A percentile compares a stretch with the other conserved stretches of the same genome.
These are phyloP conservation scores for Lathronympha strigana DNA, from an alignment of 2,888 invertebrate species.

Conservation along the genomic window DNA sequence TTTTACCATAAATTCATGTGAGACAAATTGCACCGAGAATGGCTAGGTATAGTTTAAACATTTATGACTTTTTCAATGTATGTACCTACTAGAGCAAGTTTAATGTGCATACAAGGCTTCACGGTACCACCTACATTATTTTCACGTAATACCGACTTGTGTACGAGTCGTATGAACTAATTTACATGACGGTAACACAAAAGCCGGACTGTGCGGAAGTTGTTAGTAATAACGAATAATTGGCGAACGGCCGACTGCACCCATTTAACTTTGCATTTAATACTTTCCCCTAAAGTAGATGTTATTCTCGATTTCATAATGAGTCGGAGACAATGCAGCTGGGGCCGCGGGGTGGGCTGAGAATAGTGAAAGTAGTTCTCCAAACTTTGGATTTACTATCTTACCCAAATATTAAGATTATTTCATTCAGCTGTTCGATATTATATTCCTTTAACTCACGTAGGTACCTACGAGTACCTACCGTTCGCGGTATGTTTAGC, in stretches of 20 bases:
- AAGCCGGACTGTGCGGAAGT: constrained; percentile 49
- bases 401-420: constrained; percentile 32
- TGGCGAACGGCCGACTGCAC: constrained; percentile 54
- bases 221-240: constrained; percentile 57
- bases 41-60: too few species aligned
- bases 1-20: too few species aligned
- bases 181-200: constrained; percentile 53
- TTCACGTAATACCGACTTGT: constrained; percentile 42
- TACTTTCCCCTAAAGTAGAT: constrained; percentile 66
- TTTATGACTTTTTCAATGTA: too few species aligned
- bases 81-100: too few species aligned
- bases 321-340: constrained; percentile 57
- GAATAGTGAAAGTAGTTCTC: constrained; percentile 48
- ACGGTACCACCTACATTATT: neutral
- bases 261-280: constrained; percentile 63
- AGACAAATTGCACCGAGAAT: too few species aligned
- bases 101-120: neutral
- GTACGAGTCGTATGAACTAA: constrained; percentile 42
- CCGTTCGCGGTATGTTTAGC: neutral
- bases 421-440: neutral
- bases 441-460: neutral
- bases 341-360: constrained; percentile 43
- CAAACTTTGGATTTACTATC: constrained; percentile 44
- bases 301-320: constrained; percentile 61
- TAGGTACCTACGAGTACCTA: neutral